Evolutionary conservation across 2,113 vertebrate species (phyloP).

Genomic region (Pseudopipra pipra): DNA sequence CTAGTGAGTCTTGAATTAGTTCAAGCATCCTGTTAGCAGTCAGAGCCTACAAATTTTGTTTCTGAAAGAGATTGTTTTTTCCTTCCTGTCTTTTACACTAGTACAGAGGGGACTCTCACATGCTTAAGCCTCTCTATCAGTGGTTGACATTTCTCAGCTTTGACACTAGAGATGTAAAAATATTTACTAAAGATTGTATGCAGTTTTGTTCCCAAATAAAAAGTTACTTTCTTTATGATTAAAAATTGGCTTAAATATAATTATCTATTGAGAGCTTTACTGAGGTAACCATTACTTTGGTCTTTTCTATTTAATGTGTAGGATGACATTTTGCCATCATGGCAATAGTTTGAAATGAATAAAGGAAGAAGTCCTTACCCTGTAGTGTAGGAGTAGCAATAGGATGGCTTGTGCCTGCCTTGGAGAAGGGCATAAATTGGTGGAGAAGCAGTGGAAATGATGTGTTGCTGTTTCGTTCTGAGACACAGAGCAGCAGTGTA

Average conservation of each 20-base stretch:
- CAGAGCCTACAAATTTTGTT: neutral
- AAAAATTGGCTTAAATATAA: neutral
- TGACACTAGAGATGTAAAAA: constrained; percentile 16
- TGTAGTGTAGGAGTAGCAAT: neutral
- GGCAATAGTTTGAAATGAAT: neutral
- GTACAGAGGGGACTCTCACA: neutral
- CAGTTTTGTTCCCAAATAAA: neutral
- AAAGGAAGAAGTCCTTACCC: neutral
- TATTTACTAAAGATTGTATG: neutral
- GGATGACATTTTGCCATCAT: neutral
- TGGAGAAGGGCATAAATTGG: neutral
- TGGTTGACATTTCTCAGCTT: neutral
- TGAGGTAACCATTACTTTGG: neutral
- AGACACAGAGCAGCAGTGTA: no score
- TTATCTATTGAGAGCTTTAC: neutral
- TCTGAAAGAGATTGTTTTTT: constrained; percentile 28
- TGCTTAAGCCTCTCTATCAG: neutral
- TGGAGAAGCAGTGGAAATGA: neutral
- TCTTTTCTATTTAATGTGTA: neutral
- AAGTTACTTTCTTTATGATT: neutral
- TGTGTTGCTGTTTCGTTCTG: neutral
- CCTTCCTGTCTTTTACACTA: constrained; percentile 37
- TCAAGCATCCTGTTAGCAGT: constrained; percentile 36
- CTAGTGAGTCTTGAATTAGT: neutral
- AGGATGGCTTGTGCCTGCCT: neutral